Evolutionary conservation across 1,140 invertebrate species (phyloP), one percentile per base, ranked within the genome.

Genomic region (Dreissena rostriformis): DNA sequence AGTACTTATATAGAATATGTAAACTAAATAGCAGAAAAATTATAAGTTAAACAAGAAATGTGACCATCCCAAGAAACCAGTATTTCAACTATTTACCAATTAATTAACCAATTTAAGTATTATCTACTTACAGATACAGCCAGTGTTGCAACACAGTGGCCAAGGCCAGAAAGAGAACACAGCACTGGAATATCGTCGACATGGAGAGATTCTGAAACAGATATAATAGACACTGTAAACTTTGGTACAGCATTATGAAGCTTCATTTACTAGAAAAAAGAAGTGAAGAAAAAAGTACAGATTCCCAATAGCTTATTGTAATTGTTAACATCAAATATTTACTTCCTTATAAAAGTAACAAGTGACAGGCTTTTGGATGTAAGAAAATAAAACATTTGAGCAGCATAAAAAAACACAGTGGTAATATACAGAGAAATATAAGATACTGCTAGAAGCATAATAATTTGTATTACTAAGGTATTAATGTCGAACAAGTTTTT

Each of bases 151-250:
- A 89, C 0, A 89, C 22, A 19, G 87, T 82, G 24, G 92, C 91
- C 49, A 90, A n/a, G 2, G 91, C 49, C 10, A 93, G 86, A 74
- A 93, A 93, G 14, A 88, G 77, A 24, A 90, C 88, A 87, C 93
- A 93, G 79, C 89, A 91, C 75, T 88, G 66, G 74, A 93, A 93
- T 80, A 93, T 92, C 7, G 89, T 80, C 14, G 86, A 85, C 72
- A 90, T 88, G 17, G 73, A 51, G n/a, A 93, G 82, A 86, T 91
- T 87, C 90, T 93, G 88, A 4, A 86, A 86, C 57, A 57, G 7
- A 87, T 57, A 10, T 28, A 22, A 70, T 66, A 79, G 61, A 71
- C 74, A 52, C 39, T 53, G 49, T 73, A 52, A 11, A 10, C 49
- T 17, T 24, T 65, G 26, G n/a, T 22, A 26, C 24, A 1, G 39